Base-by-base conservation (phyloP, 2,888 invertebrate species). In the Epirrhoe tristata region DNA sequence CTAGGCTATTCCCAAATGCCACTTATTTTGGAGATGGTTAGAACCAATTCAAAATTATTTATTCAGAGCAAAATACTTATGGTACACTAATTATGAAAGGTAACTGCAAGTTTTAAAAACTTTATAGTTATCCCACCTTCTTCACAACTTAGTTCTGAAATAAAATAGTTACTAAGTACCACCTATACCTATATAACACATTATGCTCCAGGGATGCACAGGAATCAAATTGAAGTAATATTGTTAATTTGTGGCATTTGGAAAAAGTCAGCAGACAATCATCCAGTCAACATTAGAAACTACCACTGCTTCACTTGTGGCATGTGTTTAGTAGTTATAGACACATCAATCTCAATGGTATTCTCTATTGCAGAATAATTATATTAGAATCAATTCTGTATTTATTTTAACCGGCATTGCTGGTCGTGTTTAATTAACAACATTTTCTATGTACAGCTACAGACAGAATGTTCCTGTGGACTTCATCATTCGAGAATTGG, bases 391-490 rank as follows among this genome's bases (percentile, higher is more conserved):
- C 36, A 39, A 43, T 43, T 24, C 5, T 12, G 12, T 43, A 10
- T 43, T 43, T 43, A 12, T 39, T 55, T 63, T 59, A 58, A 72
- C 86, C 87, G 87, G 87, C 84, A 70, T 72, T 77, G 87, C 88
- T 91, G 89, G 89, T 79, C 77, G 77, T 87, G 83, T 86, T 83
- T 72, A 81, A 87, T 81, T 89, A 92, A 90, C 78, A 77, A 89
- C 80, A 63, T 85, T 81, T 93, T 92, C 82, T 94, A 93, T 94
- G 94, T 96, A 89, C 96, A 98, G 98, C 95, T 98, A 98, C 95
- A 98, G 98, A 85, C 98, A 98, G 94, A 96, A 95, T 91, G 95
- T 99, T 94, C 96, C 97, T 82, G 95, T 98, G 94, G 96, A 96
- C 89, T 97, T 96, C 95, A 95, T 99, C 94, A 94, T 95, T 88